phyloP scores from a whole-genome alignment of 2,888 invertebrate genomes.

The Polyommatus icarus region DNA sequence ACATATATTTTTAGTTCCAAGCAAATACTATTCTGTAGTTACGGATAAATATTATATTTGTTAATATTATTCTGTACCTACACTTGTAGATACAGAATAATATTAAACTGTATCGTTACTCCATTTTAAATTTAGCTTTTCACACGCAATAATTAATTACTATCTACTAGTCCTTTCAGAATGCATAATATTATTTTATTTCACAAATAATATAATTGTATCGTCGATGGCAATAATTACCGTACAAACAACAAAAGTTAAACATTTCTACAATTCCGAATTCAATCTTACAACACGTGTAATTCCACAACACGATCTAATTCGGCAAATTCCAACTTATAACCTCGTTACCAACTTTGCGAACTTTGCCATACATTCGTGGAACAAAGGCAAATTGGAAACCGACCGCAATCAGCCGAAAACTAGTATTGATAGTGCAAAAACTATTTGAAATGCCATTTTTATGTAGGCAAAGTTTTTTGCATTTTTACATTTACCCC shows the following conservation, averaged over 20 bases:
- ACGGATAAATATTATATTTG: too few species aligned
- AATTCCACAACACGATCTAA: constrained; percentile 41
- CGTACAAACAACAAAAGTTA: background rate
- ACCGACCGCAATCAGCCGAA: constrained; percentile 58
- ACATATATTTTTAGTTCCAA: too few species aligned
- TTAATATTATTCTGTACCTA: too few species aligned
- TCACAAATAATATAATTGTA: background rate
- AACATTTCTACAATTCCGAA: constrained; percentile 1
- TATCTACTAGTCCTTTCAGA: background rate
- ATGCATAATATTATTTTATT: background rate
- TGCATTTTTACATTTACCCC: too few species aligned
- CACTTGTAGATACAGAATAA: too few species aligned
- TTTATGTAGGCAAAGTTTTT: background rate
- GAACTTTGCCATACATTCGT: constrained; percentile 35
- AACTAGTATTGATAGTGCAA: constrained; percentile 39
- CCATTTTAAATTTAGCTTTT: too few species aligned
- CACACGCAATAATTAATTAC: too few species aligned
- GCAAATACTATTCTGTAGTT: too few species aligned
- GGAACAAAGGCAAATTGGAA: constrained; percentile 68
- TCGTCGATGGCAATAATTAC: background rate
- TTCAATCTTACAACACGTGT: constrained; percentile 30
- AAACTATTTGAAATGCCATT: background rate
- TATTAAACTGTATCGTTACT: too few species aligned
- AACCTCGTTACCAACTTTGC: constrained; percentile 42
- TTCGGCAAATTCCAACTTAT: constrained; percentile 43